Evolutionary conservation across 2,797 vertebrate species (phyloP).

Genomic region (Bufotes viridis): DNA sequence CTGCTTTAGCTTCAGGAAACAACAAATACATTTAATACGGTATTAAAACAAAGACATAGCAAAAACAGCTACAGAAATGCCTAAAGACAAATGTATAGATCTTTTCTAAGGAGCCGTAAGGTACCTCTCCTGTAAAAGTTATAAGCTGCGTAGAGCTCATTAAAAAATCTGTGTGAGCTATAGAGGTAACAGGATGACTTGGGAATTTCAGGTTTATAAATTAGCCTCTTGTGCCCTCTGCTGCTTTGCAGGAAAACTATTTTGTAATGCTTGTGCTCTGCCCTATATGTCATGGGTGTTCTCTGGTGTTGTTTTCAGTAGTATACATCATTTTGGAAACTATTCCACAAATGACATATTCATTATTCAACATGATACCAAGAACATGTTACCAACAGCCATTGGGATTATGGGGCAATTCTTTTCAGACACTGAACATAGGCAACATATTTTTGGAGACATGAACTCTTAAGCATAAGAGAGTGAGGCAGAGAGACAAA

Average conservation of each 20-base stretch:
- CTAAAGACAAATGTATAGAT: slow-evolving; percentile 21
- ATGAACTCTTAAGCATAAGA: no score
- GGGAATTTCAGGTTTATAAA: slow-evolving; percentile 25
- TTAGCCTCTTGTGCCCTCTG: slow-evolving; percentile 50
- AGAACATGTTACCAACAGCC: not conserved
- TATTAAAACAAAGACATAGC: not conserved
- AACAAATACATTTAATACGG: not conserved
- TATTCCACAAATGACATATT: not conserved
- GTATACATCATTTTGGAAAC: not conserved
- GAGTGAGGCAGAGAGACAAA: no score
- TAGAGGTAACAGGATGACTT: not conserved
- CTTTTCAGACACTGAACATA: not conserved
- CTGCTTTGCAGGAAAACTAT: slow-evolving; percentile 27
- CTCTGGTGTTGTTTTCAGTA: not conserved
- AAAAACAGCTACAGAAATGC: not conserved
- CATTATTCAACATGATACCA: not conserved
- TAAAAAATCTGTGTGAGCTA: not conserved
- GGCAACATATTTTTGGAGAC: not conserved
- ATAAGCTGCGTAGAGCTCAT: not conserved
- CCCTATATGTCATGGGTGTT: slow-evolving; percentile 12
- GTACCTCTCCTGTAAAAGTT: slow-evolving; percentile 33
- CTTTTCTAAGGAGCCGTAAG: slow-evolving; percentile 25
- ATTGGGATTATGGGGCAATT: not conserved
- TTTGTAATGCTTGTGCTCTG: slow-evolving; percentile 17
- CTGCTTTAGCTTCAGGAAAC: not conserved